Base-by-base conservation (phyloP, 2,888 invertebrate species). In the Microplitis manilae region DNA sequence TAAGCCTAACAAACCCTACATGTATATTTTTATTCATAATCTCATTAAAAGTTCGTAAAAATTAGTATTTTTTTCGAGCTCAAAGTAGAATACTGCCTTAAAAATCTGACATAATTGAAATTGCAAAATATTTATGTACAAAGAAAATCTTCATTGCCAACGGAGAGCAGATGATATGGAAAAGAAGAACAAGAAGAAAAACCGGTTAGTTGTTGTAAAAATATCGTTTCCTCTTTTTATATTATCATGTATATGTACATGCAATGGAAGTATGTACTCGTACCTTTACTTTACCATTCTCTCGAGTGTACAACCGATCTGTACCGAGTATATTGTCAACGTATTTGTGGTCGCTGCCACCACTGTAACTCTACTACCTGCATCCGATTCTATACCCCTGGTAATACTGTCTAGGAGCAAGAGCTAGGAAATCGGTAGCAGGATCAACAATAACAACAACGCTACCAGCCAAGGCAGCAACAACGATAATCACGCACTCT, bases 331-430 rank as follows among this genome's bases (percentile, higher is more conserved):
- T 60, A 60, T 67, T 67, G 61, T 59, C 13, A 40, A 64, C 15
- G 50, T 67, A 77, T 74, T 77, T 74, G 79, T 79, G 77, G 77
- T 77, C 50, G 71, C 68, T 41, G 59, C 75, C 68, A 68, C 74
- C 68, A 79, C 76, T 77, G 73, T 79, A 75, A 68, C 72, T 83
- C 83, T 80, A 79, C 85, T 82, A 81, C 83, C 81, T 83, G 77
- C 80, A 81, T 80, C 78, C 85, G 85, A 82, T 81, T 85, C 82
- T 80, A 82, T 81, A 84, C 82, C 79, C 85, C 85, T 85, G 85
- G 80, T 85, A 85, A 83, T 80, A 79, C 81, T 82, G 81, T 85
- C 85, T 85, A 85, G 85, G 85, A 85, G 83, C 80, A 84, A 83
- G 84, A 84, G 84, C 85, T 85, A 85, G 85, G 83, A 83, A 80